These are phyloP conservation scores for Lates calcarifer DNA, from an alignment of 2,113 vertebrate genomes.

Conservation along the genomic window DNA sequence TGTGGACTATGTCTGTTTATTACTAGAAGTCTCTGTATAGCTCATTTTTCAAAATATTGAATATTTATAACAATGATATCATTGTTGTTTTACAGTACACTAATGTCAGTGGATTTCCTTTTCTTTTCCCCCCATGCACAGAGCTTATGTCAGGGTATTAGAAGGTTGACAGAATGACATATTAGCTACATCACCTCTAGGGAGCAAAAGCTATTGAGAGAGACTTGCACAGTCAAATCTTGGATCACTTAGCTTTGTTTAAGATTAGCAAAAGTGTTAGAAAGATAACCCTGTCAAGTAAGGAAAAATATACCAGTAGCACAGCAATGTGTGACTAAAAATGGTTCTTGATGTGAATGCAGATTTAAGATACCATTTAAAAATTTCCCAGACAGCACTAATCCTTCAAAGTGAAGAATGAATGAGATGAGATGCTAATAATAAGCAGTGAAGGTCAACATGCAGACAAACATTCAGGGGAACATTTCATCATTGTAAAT, in stretches of 20 bases:
- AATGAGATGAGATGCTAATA: neutral
- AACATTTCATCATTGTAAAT: neutral
- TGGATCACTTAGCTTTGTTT: slow-evolving; percentile 48
- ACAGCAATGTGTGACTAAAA: neutral
- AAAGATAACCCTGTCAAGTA: slow-evolving; percentile 31
- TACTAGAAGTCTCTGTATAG: neutral
- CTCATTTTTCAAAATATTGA: neutral
- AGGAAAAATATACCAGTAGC: neutral
- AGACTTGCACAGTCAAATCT: slow-evolving; percentile 40
- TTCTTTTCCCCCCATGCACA: neutral
- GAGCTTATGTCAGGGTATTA: slow-evolving; percentile 29
- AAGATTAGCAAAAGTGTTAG: slow-evolving; percentile 15
- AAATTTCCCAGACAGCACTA: neutral
- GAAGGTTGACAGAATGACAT: slow-evolving; percentile 47
- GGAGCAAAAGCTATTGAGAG: slow-evolving; percentile 33
- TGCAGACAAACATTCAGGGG: neutral
- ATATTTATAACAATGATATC: neutral
- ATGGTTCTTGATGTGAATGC: neutral
- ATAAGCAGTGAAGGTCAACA: neutral
- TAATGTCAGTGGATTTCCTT: neutral
- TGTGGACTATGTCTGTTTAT: slow-evolving; percentile 7
- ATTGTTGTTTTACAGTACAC: neutral
- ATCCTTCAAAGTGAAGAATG: neutral
- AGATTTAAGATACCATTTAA: neutral
- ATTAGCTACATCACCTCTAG: slow-evolving; percentile 42